A percentile compares a stretch with the other conserved stretches of the same genome.
phyloP scores from a whole-genome alignment of 1,140 invertebrate species.

The Drosophila serrata region DNA sequence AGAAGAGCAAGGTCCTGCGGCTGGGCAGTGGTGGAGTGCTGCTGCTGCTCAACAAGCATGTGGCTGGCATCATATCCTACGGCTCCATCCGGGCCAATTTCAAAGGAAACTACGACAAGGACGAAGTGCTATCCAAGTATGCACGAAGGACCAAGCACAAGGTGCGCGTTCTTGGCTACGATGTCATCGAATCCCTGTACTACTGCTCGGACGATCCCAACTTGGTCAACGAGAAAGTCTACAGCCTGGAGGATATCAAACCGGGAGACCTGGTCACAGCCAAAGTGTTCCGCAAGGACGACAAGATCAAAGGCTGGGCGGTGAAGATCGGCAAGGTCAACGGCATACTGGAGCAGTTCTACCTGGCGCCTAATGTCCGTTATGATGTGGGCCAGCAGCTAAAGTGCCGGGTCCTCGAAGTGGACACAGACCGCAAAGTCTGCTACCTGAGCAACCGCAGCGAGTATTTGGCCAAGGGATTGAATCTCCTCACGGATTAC shows the following conservation, averaged over 20 bases:
- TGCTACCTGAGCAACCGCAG: slow-evolving; percentile 86
- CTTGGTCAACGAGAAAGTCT: slow-evolving; percentile 86
- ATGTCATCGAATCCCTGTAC: slow-evolving; percentile 87
- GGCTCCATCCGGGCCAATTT: slow-evolving; percentile 86
- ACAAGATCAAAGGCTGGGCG: slow-evolving; percentile 78
- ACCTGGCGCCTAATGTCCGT: slow-evolving; percentile 53
- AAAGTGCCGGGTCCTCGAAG: slow-evolving; percentile 86
- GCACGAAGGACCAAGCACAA: slow-evolving; percentile 86
- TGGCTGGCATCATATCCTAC: slow-evolving; percentile 87
- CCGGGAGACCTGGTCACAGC: slow-evolving; percentile 86
- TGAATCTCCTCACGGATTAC: slow-evolving; percentile 86
- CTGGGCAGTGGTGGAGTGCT: slow-evolving; percentile 86
- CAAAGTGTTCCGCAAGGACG: slow-evolving; percentile 79
- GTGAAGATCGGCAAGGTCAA: slow-evolving; percentile 72
- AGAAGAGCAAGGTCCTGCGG: slow-evolving; percentile 86
- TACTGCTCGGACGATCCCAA: slow-evolving; percentile 87
- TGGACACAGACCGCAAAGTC: slow-evolving; percentile 79
- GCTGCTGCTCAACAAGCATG: slow-evolving; percentile 86
- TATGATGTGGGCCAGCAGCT: slow-evolving; percentile 61
- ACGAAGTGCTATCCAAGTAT: slow-evolving; percentile 85
- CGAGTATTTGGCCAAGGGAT: slow-evolving; percentile 86
- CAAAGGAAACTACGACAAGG: slow-evolving; percentile 85
- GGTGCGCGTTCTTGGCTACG: slow-evolving; percentile 87
- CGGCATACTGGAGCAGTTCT: slow-evolving; percentile 74
- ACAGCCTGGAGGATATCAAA: slow-evolving; percentile 86